Conservation (phyloP, 2,113 vertebrate genomes). For the Embiotoca jacksoni region DNA sequence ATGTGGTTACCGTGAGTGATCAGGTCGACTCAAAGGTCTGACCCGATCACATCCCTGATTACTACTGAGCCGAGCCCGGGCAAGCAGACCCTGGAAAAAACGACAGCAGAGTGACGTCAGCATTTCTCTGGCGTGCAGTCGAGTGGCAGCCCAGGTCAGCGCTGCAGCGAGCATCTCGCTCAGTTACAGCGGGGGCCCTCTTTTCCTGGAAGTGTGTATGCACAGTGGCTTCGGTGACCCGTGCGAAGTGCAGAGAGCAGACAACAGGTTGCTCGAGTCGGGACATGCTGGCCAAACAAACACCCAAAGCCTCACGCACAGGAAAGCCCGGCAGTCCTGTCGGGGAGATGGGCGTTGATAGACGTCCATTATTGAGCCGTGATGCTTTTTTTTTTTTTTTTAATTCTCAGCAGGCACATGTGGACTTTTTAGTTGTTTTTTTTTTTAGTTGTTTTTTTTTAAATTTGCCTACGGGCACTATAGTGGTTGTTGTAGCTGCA, state of each 20-base stretch:
- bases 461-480: not conserved
- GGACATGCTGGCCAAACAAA: slow-evolving; percentile 72
- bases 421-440: not conserved
- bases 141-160: slow-evolving; percentile 51
- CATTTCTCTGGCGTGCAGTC: slow-evolving; percentile 64
- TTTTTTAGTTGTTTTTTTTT: not conserved
- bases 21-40: slow-evolving; percentile 42
- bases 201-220: slow-evolving; percentile 78
- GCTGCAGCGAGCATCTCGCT: slow-evolving; percentile 33
- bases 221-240: slow-evolving; percentile 70
- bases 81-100: slow-evolving; percentile 72
- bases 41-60: slow-evolving; percentile 74
- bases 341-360: slow-evolving; percentile 2
- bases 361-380: not conserved
- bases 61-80: slow-evolving; percentile 38
- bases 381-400: not conserved
- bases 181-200: slow-evolving; percentile 24
- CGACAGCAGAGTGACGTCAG: slow-evolving; percentile 58
- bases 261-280: slow-evolving; percentile 52
- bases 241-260: slow-evolving; percentile 34
- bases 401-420: not conserved
- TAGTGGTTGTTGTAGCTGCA: not conserved
- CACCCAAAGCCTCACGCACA: slow-evolving; percentile 31
- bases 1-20: slow-evolving; percentile 41
- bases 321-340: slow-evolving; percentile 33